These are phyloP conservation scores for Morbakka virulenta DNA, from an alignment of 30 jellyfish, hydroid and myxozoan species.

Conservation along the genomic window DNA sequence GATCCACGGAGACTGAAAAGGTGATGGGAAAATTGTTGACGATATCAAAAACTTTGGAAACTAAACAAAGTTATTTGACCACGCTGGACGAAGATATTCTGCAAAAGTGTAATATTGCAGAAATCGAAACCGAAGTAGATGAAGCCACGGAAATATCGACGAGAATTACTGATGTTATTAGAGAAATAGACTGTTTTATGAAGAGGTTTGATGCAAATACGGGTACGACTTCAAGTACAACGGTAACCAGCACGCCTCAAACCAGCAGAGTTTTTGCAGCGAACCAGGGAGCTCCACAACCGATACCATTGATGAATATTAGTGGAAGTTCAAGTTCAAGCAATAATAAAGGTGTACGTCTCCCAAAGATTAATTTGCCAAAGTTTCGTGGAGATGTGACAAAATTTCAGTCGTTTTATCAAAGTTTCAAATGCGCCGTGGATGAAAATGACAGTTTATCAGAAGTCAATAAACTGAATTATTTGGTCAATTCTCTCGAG, in stretches of 20 bases:
- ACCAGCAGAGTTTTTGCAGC: too few relatives aligned
- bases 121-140: background rate
- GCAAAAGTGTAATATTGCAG: background rate
- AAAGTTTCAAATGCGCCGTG: slow-evolving; percentile 39
- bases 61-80: background rate
- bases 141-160: background rate
- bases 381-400: slow-evolving; percentile 39
- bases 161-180: background rate
- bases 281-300: background rate
- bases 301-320: background rate
- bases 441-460: slow-evolving; percentile 22
- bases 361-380: slow-evolving; percentile 30
- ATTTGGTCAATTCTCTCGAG: slow-evolving; percentile 41
- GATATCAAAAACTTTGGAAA: background rate
- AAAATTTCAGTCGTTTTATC: slow-evolving; percentile 29
- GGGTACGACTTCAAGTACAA: background rate
- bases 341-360: slow-evolving; percentile 3
- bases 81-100: slow-evolving; percentile 1
- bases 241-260: too few relatives aligned
- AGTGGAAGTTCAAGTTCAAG: background rate
- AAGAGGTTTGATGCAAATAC: background rate
- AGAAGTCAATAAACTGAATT: slow-evolving; percentile 36
- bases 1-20: background rate
- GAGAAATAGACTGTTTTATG: background rate
- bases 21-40: background rate